These are phyloP conservation scores for Nettapus auritus DNA, from an alignment of 2,113 vertebrate species.

Conservation along the genomic window DNA sequence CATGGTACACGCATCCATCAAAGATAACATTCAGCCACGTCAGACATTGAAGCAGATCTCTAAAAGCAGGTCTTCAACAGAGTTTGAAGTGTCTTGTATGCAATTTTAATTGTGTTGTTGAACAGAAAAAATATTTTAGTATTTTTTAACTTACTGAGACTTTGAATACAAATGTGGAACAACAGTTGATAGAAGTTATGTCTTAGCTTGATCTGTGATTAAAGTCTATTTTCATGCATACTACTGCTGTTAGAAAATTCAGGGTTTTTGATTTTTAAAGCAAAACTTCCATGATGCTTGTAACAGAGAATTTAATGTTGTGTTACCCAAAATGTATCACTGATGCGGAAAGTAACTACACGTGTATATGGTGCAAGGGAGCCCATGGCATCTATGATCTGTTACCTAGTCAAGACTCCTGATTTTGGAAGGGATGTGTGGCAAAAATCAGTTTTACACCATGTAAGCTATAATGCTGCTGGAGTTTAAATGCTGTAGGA, in stretches of 20 bases:
- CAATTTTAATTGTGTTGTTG: background rate
- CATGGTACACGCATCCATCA: fast-evolving
- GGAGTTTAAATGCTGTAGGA: background rate
- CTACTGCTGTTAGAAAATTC: fast-evolving
- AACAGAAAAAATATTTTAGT: background rate
- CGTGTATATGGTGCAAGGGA: fast-evolving
- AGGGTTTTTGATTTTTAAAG: background rate
- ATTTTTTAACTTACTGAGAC: background rate
- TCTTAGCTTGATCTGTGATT: background rate
- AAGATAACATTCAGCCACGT: background rate
- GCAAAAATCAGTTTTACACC: background rate
- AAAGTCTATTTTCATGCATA: background rate
- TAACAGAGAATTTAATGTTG: background rate
- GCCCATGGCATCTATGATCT: background rate
- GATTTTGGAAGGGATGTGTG: background rate
- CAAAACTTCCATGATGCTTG: background rate
- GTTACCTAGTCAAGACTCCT: background rate
- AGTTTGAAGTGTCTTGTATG: background rate
- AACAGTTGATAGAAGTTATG: background rate
- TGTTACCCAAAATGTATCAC: background rate
- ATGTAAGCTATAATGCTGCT: background rate
- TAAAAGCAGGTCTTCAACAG: background rate
- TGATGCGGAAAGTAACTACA: background rate
- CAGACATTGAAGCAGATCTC: background rate
- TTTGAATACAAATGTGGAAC: background rate